Conservation (phyloP, 1,140 invertebrate genomes). For the Rhagoletis zephyria region DNA sequence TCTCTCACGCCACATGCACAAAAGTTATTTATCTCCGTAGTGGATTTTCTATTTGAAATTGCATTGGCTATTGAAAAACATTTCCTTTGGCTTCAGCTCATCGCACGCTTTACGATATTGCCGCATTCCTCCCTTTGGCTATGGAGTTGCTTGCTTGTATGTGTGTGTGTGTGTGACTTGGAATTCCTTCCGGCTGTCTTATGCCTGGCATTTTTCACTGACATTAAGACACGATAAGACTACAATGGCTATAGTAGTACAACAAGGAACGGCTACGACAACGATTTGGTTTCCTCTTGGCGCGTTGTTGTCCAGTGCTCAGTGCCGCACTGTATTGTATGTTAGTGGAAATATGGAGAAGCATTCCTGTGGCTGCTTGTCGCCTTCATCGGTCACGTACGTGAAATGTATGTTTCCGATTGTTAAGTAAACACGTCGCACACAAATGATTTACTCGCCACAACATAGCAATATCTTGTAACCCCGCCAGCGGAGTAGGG, state of each 20-base stretch:
- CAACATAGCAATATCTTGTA: background rate
- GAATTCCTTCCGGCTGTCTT: constrained; percentile 46
- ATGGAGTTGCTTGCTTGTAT: background rate
- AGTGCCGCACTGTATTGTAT: too few species aligned
- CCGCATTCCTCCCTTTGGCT: background rate
- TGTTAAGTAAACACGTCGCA: constrained; percentile 51
- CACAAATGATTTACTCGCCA: constrained; percentile 38
- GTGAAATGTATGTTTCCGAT: constrained; percentile 50
- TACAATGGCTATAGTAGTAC: background rate
- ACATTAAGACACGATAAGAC: constrained; percentile 48
- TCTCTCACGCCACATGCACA: background rate
- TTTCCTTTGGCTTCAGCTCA: constrained; percentile 2
- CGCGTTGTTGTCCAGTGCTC: background rate
- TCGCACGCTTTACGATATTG: background rate
- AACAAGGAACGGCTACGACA: background rate
- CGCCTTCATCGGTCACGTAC: constrained; percentile 40
- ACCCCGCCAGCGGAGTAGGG: too few species aligned
- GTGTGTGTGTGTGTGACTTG: background rate
- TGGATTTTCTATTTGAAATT: constrained; percentile 41
- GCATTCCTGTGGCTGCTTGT: constrained; percentile 29
- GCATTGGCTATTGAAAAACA: constrained; percentile 42
- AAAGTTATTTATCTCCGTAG: constrained; percentile 37
- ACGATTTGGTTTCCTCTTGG: background rate
- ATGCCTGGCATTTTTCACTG: constrained; percentile 46
- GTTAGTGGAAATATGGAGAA: background rate